Evolutionary conservation across 2,888 invertebrate species (phyloP).

Genomic region (Dromius quadrimaculatus): DNA sequence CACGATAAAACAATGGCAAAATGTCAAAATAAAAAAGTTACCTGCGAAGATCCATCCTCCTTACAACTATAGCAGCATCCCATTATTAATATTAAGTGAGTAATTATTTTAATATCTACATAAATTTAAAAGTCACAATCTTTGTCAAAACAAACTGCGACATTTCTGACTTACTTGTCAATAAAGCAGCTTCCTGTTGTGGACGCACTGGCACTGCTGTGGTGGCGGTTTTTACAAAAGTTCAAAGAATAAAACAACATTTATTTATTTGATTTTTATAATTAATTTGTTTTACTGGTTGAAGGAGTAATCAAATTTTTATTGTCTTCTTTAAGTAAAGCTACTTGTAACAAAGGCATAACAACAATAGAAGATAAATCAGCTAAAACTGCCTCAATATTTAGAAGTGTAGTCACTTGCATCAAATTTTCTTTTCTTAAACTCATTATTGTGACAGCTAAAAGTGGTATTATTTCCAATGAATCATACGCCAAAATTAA

Average conservation of each 20-base stretch:
- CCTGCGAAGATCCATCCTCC: slow-evolving; percentile 78
- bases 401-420: slow-evolving; percentile 79
- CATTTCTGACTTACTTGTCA: slow-evolving; percentile 34
- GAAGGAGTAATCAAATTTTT: slow-evolving; percentile 19
- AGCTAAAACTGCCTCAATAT: slow-evolving; percentile 87
- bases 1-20: slow-evolving; percentile 40
- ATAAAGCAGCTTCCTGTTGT: slow-evolving; percentile 34
- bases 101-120: slow-evolving; percentile 13
- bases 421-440: slow-evolving; percentile 89
- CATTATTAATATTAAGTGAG: slow-evolving; percentile 64
- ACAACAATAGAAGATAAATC: slow-evolving; percentile 90
- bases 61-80: slow-evolving; percentile 81
- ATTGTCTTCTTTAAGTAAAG: slow-evolving; percentile 74
- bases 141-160: slow-evolving; percentile 49
- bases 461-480: slow-evolving; percentile 87
- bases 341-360: slow-evolving; percentile 85
- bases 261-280: no score
- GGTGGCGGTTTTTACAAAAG: neutral
- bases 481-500: slow-evolving; percentile 92
- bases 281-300: slow-evolving; percentile 7
- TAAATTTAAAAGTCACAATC: slow-evolving; percentile 14
- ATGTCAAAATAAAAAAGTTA: slow-evolving; percentile 59
- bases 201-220: neutral
- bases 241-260: slow-evolving; percentile 15
- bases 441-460: slow-evolving; percentile 86